Percentiles rank a stretch among this genome's conserved stretches.
These are phyloP conservation scores for Rhinophrynus dorsalis DNA, from an alignment of 2,797 vertebrate genomes.

Conservation along the genomic window DNA sequence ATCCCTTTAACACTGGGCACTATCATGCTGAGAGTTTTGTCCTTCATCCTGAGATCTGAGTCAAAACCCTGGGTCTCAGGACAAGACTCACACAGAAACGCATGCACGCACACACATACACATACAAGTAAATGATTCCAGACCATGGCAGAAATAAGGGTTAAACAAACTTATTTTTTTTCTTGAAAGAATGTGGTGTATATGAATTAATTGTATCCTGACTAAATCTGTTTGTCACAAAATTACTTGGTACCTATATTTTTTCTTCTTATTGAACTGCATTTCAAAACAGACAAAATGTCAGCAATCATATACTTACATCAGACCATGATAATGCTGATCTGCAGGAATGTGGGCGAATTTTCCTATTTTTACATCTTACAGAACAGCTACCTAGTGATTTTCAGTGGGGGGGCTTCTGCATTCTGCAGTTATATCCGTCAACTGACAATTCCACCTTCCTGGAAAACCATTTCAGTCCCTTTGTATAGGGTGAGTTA, in stretches of 20 bases:
- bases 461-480: not conserved
- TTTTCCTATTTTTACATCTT: not conserved
- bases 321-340: slow-evolving; percentile 4
- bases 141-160: too few relatives aligned
- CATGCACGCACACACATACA: too few relatives aligned
- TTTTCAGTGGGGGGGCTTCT: not conserved
- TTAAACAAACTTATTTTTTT: too few relatives aligned
- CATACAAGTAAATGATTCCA: too few relatives aligned
- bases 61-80: too few relatives aligned
- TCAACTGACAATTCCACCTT: not conserved
- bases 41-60: too few relatives aligned
- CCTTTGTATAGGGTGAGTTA: too few relatives aligned
- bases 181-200: too few relatives aligned
- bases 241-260: not conserved
- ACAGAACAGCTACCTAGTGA: not conserved
- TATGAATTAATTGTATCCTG: not conserved
- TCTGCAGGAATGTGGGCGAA: slow-evolving; percentile 3
- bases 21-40: too few relatives aligned
- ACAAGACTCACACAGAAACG: too few relatives aligned
- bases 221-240: not conserved
- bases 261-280: not conserved
- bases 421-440: not conserved
- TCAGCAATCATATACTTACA: not conserved
- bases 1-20: too few relatives aligned
- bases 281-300: not conserved